Evolutionary conservation across 2,888 invertebrate species (phyloP).

Genomic region (Ellobium chinense): DNA sequence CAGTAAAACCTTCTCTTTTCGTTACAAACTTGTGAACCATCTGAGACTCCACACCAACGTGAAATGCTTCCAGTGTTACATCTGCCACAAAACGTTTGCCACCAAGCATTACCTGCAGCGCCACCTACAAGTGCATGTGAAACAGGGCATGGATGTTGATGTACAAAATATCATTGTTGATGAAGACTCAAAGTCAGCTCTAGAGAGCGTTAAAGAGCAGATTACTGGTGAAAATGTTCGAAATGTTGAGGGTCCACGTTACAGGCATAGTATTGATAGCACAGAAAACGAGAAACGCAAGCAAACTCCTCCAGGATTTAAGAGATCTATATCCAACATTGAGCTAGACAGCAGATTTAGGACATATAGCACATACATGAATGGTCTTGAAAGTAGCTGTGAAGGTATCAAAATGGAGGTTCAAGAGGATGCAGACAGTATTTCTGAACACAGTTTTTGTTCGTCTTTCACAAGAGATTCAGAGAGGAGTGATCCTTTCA

Average conservation of each 20-base stretch:
- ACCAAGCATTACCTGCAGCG: constrained; percentile 39
- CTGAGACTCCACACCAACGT: constrained; percentile 35
- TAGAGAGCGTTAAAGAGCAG: constrained; percentile 3
- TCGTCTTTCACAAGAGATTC: constrained; percentile 44
- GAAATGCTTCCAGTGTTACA: constrained; percentile 39
- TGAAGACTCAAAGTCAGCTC: constrained; percentile 11
- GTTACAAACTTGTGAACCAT: constrained; percentile 36
- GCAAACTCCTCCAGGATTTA: neutral
- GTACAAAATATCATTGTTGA: constrained; percentile 34
- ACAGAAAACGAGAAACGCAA: constrained; percentile 5
- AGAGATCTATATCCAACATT: constrained; percentile 1
- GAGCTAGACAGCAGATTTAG: neutral
- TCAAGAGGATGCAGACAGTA: neutral
- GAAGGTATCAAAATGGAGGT: constrained; percentile 13
- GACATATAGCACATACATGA: neutral
- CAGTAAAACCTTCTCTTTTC: constrained; percentile 28
- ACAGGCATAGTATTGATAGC: neutral
- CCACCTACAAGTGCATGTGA: constrained; percentile 38
- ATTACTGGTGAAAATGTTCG: constrained; percentile 3
- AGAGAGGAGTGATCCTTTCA: constrained; percentile 42
- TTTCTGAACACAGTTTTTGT: constrained; percentile 38
- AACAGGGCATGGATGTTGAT: constrained; percentile 39
- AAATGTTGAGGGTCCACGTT: neutral
- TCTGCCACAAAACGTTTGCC: constrained; percentile 35
- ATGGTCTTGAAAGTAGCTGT: neutral